phyloP scores from a whole-genome alignment of 2,797 vertebrate genomes.

The Austrolebias charrua region DNA sequence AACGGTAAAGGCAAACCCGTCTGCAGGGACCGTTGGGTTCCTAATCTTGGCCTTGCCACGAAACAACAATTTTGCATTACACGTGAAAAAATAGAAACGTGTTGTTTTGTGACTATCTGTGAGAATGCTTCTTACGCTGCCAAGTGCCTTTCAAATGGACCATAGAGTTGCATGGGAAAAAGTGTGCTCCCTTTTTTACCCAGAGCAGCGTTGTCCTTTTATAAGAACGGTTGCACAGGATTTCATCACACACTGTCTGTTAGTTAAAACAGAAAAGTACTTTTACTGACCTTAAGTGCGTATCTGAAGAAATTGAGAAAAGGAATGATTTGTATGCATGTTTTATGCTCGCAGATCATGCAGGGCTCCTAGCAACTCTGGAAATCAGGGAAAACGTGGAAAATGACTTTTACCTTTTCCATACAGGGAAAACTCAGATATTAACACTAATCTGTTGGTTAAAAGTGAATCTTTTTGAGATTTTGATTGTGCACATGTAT shows the following conservation, averaged over 20 bases:
- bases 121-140: conserved; percentile 39
- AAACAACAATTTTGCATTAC: conserved; percentile 44
- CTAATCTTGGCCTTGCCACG: conserved; percentile 35
- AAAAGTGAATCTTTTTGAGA: too few relatives aligned
- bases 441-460: too few relatives aligned
- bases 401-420: too few relatives aligned
- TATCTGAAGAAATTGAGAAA: conserved; percentile 11
- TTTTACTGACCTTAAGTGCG: conserved; percentile 7
- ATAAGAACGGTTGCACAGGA: conserved; percentile 23
- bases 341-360: conserved; percentile 27
- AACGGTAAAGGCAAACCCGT: conserved; percentile 39
- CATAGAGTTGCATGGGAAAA: conserved; percentile 36
- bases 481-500: too few relatives aligned
- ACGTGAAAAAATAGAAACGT: conserved; percentile 50
- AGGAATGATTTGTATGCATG: conserved; percentile 1
- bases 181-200: conserved; percentile 18
- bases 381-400: too few relatives aligned
- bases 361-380: too few relatives aligned
- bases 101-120: conserved; percentile 33
- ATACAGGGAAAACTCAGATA: too few relatives aligned
- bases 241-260: conserved; percentile 45
- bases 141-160: conserved; percentile 41
- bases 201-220: conserved; percentile 28
- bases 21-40: conserved; percentile 46
- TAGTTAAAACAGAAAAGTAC: conserved; percentile 23